A percentile compares a stretch with the other conserved stretches of the same genome.
These are phyloP conservation scores for Polylopha cassiicola DNA, from an alignment of 2,888 invertebrate genomes.

Conservation along the genomic window DNA sequence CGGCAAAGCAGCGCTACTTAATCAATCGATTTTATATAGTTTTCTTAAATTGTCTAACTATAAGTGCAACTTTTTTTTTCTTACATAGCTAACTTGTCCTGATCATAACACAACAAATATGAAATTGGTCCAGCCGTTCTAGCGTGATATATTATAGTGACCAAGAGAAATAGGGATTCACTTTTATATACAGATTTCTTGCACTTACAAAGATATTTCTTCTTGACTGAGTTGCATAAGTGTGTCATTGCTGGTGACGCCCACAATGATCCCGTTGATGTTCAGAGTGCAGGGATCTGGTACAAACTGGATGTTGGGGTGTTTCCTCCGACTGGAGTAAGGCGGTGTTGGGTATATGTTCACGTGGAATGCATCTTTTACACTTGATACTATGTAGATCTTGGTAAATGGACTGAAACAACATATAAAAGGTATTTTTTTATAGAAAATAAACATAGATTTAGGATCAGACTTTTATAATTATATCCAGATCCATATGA, in stretches of 20 bases:
- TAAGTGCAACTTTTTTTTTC: too few relatives aligned
- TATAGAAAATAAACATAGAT: not conserved
- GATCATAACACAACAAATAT: too few relatives aligned
- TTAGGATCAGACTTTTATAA: too few relatives aligned
- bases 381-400: constrained; percentile 85
- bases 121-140: too few relatives aligned
- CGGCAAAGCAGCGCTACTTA: too few relatives aligned
- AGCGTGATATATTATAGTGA: too few relatives aligned
- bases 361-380: constrained; percentile 86
- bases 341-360: constrained; percentile 91
- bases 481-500: too few relatives aligned
- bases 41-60: too few relatives aligned
- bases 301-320: constrained; percentile 80
- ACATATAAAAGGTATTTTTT: not conserved
- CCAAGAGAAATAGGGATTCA: too few relatives aligned
- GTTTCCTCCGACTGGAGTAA: constrained; percentile 75
- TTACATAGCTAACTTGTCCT: too few relatives aligned
- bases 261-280: constrained; percentile 86
- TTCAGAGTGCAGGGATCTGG: constrained; percentile 90
- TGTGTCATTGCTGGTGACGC: constrained; percentile 88
- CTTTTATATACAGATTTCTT: not conserved
- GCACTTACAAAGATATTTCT: constrained; percentile 84
- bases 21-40: too few relatives aligned
- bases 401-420: constrained; percentile 79
- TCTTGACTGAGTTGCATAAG: constrained; percentile 88